Evolutionary conservation across 2,888 invertebrate species (phyloP), one percentile per base, ranked within the genome.

Genomic region (Nowickia ferox): DNA sequence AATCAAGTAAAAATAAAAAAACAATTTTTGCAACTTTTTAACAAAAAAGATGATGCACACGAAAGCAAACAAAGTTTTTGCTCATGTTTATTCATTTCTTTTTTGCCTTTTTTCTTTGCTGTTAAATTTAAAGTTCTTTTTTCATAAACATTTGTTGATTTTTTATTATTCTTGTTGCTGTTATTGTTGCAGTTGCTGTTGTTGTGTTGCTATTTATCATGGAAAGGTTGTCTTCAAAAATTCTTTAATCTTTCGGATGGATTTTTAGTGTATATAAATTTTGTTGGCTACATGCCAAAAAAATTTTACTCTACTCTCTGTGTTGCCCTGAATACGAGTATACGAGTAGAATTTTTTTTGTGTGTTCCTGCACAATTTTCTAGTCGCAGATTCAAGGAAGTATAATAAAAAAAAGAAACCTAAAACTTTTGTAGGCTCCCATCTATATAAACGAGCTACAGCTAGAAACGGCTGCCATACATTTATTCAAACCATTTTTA

Each of bases 211-310:
- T 85, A 78, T 79, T 85, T 77, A 78, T 85, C 69, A 78, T 77
- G 77, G 71, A 75, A 83, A 83, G 79, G 71, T 83, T 86, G 86
- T 86, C 83, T 86, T 83, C 71, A 79, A 83, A 84, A 86, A 86
- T 79, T 83, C 86, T 86, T 86, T 86, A 86, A 86, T 86, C 86
- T 86, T 79, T 83, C 72, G 75, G 86, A 86, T 86, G 79, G 79
- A 83, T 86, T 86, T 85, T 75, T 82, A 83, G 75, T 79, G 85
- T 83, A 79, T 82, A 85, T 86, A 86, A 79, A 76, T 86, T 79
- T 83, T 55, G 71, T 87, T 88, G 88, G 88, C 87, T 59, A 69
- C 85, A 65, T 87, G 88, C 87, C 88, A 88, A 86, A 81, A 79
- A 86, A 80, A 84, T 85, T 78, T 77, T 87, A 66, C 63, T 81